Evolutionary conservation across 1,140 invertebrate genomes (phyloP).

Genomic region (Parasteatoda tepidariorum): DNA sequence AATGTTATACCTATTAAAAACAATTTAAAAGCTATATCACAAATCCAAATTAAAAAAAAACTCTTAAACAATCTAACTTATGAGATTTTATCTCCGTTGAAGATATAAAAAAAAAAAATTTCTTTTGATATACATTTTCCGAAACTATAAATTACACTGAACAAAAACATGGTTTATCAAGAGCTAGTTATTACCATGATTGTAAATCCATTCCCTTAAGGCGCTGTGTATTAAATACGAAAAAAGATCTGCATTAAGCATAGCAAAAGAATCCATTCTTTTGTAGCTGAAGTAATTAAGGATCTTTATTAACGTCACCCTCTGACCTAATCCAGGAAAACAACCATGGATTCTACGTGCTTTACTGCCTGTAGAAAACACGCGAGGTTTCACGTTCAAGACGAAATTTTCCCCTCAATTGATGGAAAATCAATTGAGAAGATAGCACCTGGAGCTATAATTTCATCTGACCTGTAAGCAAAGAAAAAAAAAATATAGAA

Average conservation of each 20-base stretch:
- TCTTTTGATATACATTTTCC: no score
- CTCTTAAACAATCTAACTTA: no score
- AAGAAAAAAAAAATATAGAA: background rate
- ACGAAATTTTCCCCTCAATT: constrained; percentile 9
- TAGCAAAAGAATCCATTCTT: constrained; percentile 28
- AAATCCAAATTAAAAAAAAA: no score
- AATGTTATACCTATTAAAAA: no score
- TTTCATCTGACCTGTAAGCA: constrained; percentile 33
- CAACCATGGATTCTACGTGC: constrained; percentile 14
- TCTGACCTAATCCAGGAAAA: constrained; percentile 25
- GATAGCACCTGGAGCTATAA: background rate
- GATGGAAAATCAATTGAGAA: constrained; percentile 43
- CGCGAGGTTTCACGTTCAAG: constrained; percentile 25
- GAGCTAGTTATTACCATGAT: constrained; percentile 6
- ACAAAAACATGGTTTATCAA: constrained; percentile 28
- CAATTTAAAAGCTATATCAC: no score
- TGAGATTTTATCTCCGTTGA: no score
- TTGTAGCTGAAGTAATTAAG: constrained; percentile 54
- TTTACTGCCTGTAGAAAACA: constrained; percentile 33
- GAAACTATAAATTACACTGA: constrained; percentile 6
- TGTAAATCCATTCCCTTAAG: constrained; percentile 29
- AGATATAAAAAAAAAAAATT: no score
- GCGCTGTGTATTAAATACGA: constrained; percentile 25
- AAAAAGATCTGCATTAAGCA: constrained; percentile 30
- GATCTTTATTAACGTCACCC: constrained; percentile 54